phyloP scores from a whole-genome alignment of 2,888 invertebrate genomes.

The Euzetes globulus region DNA sequence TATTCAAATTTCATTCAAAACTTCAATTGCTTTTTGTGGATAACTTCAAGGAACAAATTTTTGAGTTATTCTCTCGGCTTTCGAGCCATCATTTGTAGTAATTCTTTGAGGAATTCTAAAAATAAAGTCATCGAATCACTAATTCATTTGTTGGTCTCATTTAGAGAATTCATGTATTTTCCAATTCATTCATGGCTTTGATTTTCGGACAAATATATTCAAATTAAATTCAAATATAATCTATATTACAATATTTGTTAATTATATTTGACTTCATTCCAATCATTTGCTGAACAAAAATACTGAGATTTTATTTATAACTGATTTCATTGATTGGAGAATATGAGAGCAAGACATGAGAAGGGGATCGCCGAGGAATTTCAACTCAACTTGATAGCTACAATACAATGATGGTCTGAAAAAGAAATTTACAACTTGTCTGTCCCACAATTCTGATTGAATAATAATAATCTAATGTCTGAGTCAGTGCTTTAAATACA shows the following conservation, averaged over 20 bases:
- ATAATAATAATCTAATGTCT: neutral
- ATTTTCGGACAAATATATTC: too few species aligned
- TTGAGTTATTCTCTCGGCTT: too few species aligned
- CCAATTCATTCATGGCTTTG: neutral
- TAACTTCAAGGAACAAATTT: too few species aligned
- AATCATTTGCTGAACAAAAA: neutral
- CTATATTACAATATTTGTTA: neutral
- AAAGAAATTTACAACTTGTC: neutral
- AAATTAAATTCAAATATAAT: neutral
- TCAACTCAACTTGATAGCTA: too few species aligned
- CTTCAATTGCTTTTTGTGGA: too few species aligned
- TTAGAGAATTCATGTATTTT: neutral
- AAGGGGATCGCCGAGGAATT: too few species aligned
- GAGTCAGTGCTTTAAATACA: neutral
- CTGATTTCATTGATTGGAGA: neutral
- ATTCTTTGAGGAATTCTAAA: neutral
- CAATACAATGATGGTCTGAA: too few species aligned
- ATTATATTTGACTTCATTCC: neutral
- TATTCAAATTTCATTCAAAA: too few species aligned
- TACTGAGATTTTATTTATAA: neutral
- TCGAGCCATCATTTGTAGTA: too few species aligned
- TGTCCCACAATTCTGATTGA: neutral
- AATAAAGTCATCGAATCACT: constrained; percentile 16
- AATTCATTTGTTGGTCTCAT: constrained; percentile 28
- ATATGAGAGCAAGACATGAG: neutral